Evolutionary conservation across 1,140 invertebrate genomes (phyloP).

Genomic region (Magallana angulata): DNA sequence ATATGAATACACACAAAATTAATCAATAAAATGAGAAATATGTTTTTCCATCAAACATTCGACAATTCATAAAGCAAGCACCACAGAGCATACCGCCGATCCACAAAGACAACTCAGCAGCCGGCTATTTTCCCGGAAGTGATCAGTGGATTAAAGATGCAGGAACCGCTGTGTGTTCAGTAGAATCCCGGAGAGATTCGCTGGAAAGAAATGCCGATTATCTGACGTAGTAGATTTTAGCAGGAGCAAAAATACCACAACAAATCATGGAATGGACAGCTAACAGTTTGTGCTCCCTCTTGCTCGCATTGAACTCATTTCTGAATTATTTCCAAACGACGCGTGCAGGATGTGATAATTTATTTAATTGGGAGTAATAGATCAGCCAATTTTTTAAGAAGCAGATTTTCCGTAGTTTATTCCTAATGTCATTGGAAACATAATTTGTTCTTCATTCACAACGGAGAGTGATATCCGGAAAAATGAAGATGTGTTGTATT

Average conservation of each 20-base stretch:
- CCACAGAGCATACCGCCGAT: not conserved
- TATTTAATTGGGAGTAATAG: not conserved
- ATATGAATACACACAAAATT: not conserved
- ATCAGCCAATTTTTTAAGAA: not conserved
- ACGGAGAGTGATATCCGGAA: not conserved
- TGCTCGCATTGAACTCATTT: not conserved
- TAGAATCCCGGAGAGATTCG: conserved; percentile 9
- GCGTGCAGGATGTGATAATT: conserved; percentile 6
- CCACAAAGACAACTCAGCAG: not conserved
- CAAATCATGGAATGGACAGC: conserved; percentile 13
- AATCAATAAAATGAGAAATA: not conserved
- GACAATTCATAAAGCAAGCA: not conserved
- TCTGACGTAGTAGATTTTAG: conserved; percentile 4
- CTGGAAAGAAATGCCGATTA: not conserved
- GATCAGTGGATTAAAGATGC: conserved; percentile 8
- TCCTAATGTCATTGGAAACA: not conserved
- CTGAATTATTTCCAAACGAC: not conserved
- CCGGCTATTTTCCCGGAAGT: not conserved
- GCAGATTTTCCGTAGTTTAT: not conserved
- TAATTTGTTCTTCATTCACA: not conserved
- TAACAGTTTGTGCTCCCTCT: conserved; percentile 1
- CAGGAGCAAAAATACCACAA: conserved; percentile 13
- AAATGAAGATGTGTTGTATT: conserved; percentile 1
- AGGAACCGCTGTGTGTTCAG: not conserved
- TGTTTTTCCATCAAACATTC: not conserved